phyloP scores from a whole-genome alignment of 2,888 invertebrate genomes.

The Conchocele bisecta region DNA sequence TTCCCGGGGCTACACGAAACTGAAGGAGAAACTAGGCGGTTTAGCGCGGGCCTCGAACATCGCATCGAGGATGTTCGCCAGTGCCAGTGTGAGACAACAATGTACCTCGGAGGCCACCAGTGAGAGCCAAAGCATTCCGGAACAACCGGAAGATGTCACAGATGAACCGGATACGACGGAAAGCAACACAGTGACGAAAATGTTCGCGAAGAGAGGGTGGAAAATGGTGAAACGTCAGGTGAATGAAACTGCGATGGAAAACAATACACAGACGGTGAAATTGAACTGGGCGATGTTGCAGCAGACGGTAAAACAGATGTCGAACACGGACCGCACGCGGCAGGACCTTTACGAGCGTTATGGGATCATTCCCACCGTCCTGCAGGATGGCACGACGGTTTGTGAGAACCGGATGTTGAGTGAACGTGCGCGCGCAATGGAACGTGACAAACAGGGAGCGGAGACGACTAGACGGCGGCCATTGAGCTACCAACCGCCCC shows the following conservation, averaged over 20 bases:
- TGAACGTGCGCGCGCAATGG: conserved; percentile 57
- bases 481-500: conserved; percentile 48
- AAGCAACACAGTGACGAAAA: conserved; percentile 34
- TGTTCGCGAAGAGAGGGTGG: conserved; percentile 70
- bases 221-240: conserved; percentile 67
- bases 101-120: conserved; percentile 36
- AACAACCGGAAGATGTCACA: conserved; percentile 1
- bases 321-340: conserved; percentile 65
- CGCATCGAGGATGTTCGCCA: conserved; percentile 44
- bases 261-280: conserved; percentile 62
- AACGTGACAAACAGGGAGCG: conserved; percentile 17
- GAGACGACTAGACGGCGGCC: conserved; percentile 25
- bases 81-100: conserved; percentile 34
- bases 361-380: conserved; percentile 67
- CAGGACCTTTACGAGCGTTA: conserved; percentile 74
- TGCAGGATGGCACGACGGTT: conserved; percentile 63
- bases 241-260: conserved; percentile 64
- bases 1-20: conserved; percentile 55
- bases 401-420: conserved; percentile 75
- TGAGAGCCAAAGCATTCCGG: neutral
- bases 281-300: conserved; percentile 69
- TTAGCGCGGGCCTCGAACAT: conserved; percentile 53
- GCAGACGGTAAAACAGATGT: conserved; percentile 68
- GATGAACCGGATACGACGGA: conserved; percentile 21
- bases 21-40: conserved; percentile 60